phyloP scores from a whole-genome alignment of 2,888 invertebrate genomes.

The Zygogramma bicolorata region DNA sequence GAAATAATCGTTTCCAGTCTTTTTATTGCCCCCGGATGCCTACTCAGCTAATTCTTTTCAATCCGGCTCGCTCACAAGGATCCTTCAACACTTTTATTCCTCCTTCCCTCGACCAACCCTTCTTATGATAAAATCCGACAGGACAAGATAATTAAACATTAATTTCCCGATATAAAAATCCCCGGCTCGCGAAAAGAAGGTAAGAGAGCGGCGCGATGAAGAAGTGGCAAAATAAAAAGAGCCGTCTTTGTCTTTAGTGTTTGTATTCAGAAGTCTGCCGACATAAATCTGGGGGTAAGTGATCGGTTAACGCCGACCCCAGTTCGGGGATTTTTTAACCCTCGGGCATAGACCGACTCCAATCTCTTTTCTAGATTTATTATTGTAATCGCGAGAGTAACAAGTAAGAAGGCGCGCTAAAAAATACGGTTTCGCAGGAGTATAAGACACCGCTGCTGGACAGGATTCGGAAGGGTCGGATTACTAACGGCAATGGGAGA shows the following conservation, averaged over 20 bases:
- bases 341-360: conserved; percentile 56
- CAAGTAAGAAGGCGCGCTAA: conserved; percentile 57
- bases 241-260: conserved; percentile 55
- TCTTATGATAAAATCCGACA: conserved; percentile 20
- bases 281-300: conserved; percentile 67
- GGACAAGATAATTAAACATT: conserved; percentile 44
- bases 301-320: conserved; percentile 67
- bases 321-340: conserved; percentile 65
- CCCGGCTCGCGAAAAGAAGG: conserved; percentile 24
- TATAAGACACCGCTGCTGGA: conserved; percentile 28
- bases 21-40: background rate
- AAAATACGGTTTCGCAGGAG: conserved; percentile 33
- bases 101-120: conserved; percentile 10
- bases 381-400: conserved; percentile 66
- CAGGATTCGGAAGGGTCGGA: conserved; percentile 35
- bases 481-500: conserved; percentile 10
- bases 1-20: no score
- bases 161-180: conserved; percentile 44
- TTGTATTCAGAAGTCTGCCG: conserved; percentile 64
- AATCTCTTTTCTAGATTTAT: conserved; percentile 66
- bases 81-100: conserved; percentile 16
- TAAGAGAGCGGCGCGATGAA: conserved; percentile 31
- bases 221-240: conserved; percentile 48
- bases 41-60: background rate
- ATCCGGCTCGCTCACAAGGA: background rate